phyloP scores from a whole-genome alignment of 2,888 invertebrate genomes.

The Rhogogaster chlorosoma region DNA sequence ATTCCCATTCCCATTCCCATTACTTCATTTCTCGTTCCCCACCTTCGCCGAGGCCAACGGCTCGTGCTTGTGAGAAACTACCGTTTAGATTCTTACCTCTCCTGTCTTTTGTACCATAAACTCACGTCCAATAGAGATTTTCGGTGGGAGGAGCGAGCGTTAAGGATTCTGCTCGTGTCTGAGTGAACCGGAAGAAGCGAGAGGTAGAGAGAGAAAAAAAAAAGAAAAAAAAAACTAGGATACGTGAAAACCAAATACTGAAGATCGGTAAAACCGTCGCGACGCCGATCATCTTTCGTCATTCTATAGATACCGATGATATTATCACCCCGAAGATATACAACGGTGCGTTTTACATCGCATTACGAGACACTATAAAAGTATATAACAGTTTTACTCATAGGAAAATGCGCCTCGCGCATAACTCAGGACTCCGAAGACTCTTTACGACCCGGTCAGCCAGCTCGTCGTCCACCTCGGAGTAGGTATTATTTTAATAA shows the following conservation, averaged over 20 bases:
- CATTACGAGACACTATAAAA: constrained; percentile 72
- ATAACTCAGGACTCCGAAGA: constrained; percentile 68
- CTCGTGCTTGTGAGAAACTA: constrained; percentile 18
- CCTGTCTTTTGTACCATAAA: constrained; percentile 26
- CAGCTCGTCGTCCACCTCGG: constrained; percentile 24
- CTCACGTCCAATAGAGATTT: constrained; percentile 24
- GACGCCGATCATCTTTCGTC: constrained; percentile 21
- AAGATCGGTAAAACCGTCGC: not conserved
- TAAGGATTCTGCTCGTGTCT: not conserved
- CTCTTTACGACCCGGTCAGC: constrained; percentile 66
- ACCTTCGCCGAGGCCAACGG: constrained; percentile 2
- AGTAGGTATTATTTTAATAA: constrained; percentile 67
- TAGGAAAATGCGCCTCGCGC: constrained; percentile 53
- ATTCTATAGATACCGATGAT: constrained; percentile 66
- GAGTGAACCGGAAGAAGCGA: not conserved
- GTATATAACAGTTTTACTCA: constrained; percentile 59
- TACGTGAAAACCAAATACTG: not conserved
- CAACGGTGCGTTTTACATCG: constrained; percentile 72
- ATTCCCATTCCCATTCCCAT: constrained; percentile 10
- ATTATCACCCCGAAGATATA: constrained; percentile 70
- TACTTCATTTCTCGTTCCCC: not conserved
- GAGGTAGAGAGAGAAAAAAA: not conserved
- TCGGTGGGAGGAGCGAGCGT: constrained; percentile 28
- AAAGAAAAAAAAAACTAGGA: not conserved
- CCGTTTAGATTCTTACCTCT: constrained; percentile 10